A percentile compares a stretch with the other conserved stretches of the same genome.
These are phyloP conservation scores for Irena cyanogastra DNA, from an alignment of 2,113 vertebrate genomes.

Conservation along the genomic window DNA sequence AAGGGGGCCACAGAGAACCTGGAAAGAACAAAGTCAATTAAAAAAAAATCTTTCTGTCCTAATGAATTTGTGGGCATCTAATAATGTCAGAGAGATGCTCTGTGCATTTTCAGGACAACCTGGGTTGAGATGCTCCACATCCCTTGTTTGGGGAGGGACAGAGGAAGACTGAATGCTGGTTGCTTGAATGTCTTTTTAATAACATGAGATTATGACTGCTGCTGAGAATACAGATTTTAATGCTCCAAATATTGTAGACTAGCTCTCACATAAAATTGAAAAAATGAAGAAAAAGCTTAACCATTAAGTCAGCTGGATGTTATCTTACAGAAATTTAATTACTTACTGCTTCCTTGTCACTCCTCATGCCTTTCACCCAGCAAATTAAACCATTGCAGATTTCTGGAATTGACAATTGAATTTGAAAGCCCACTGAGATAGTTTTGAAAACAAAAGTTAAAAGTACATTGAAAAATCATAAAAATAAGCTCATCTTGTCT, in stretches of 20 bases:
- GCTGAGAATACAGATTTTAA: neutral
- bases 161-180: neutral
- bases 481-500: neutral
- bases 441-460: neutral
- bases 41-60: neutral
- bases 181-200: neutral
- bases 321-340: slow-evolving; percentile 36
- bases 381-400: neutral
- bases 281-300: neutral
- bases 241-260: neutral
- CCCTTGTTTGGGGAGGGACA: neutral
- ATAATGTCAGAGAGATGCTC: neutral
- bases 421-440: neutral
- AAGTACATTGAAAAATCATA: neutral
- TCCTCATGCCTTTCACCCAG: neutral
- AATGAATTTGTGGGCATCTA: neutral
- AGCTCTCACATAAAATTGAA: neutral
- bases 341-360: neutral
- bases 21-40: neutral
- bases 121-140: neutral
- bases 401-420: neutral
- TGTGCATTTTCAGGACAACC: neutral
- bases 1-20: neutral
- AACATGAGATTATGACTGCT: neutral
- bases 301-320: neutral